Conservation (phyloP, 1,140 invertebrate species). For the Olivierus martensii region DNA sequence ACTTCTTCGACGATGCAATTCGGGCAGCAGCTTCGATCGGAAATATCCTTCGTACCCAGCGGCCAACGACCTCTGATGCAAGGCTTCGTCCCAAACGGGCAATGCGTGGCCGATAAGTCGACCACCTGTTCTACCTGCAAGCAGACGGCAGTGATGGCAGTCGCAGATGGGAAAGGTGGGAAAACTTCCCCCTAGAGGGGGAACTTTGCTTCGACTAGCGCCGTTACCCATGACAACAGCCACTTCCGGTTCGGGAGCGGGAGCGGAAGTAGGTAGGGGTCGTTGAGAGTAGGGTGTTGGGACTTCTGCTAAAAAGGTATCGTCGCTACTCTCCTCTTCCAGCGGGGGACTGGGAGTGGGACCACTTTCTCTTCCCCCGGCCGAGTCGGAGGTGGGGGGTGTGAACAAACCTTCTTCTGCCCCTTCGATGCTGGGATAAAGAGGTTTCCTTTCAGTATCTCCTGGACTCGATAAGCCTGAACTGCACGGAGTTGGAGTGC, state of each 20-base stretch:
- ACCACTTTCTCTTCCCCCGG: background rate
- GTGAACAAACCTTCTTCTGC: slow-evolving; percentile 5
- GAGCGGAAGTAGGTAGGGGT: background rate
- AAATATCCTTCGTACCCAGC: slow-evolving; percentile 27
- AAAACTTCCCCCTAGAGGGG: background rate
- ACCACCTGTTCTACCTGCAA: slow-evolving; percentile 7
- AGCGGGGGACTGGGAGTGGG: background rate
- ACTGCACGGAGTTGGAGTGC: background rate
- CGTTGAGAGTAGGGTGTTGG: background rate
- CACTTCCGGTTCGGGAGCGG: background rate
- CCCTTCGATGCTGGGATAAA: background rate
- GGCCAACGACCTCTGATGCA: slow-evolving; percentile 41
- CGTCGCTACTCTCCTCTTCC: background rate
- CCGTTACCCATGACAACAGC: slow-evolving; percentile 16
- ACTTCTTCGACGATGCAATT: slow-evolving; percentile 45
- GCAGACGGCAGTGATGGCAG: slow-evolving; percentile 10
- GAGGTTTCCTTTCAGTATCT: background rate
- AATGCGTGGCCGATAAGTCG: background rate
- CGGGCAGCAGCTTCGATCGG: slow-evolving; percentile 55
- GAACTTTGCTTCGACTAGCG: slow-evolving; percentile 5
- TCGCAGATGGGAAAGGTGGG: slow-evolving; percentile 11
- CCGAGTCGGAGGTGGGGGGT: slow-evolving; percentile 6
- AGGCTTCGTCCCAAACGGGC: slow-evolving; percentile 15
- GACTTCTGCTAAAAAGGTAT: background rate
- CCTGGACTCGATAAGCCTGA: background rate